These are phyloP conservation scores for Bagarius yarrelli DNA, from an alignment of 2,113 vertebrate species.

Conservation along the genomic window DNA sequence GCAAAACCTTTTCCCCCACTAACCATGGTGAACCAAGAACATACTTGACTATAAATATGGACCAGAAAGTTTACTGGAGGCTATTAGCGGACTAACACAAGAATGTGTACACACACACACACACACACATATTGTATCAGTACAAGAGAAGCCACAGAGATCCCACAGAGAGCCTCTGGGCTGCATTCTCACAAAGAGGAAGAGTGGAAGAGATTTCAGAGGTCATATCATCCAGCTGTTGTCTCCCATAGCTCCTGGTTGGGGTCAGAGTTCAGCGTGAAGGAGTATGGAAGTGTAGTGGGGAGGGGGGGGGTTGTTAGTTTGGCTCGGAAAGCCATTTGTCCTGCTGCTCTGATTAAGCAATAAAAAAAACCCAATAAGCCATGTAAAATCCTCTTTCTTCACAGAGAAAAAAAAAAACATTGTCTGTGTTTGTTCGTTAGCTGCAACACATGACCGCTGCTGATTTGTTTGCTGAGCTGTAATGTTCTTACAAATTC, in stretches of 20 bases:
- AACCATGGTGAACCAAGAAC: slow-evolving; percentile 22
- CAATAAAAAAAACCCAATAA: not conserved
- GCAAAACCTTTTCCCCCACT: slow-evolving; percentile 17
- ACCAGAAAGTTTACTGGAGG: slow-evolving; percentile 12
- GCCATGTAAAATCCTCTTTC: slow-evolving; percentile 36
- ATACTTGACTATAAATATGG: not conserved
- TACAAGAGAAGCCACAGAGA: slow-evolving; percentile 33
- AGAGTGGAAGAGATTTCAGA: slow-evolving; percentile 36
- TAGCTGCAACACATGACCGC: not conserved
- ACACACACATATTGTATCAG: slow-evolving; percentile 7
- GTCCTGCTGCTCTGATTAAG: slow-evolving; percentile 35
- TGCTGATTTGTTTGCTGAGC: slow-evolving; percentile 16
- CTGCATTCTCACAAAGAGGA: not conserved
- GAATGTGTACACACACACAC: slow-evolving; percentile 14
- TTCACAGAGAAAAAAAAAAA: slow-evolving; percentile 13
- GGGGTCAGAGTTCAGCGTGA: slow-evolving; percentile 11
- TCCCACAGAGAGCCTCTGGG: slow-evolving; percentile 30
- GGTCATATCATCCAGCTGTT: slow-evolving; percentile 37
- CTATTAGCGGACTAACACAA: slow-evolving; percentile 28
- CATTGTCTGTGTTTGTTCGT: slow-evolving; percentile 7
- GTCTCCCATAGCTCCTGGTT: slow-evolving; percentile 14
- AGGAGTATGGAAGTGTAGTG: not conserved
- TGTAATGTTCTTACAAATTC: not conserved
- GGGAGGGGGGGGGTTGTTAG: not conserved
- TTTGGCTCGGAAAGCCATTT: slow-evolving; percentile 2